Base-by-base conservation (phyloP, 2,113 vertebrate species). In the Chionomys nivalis region DNA sequence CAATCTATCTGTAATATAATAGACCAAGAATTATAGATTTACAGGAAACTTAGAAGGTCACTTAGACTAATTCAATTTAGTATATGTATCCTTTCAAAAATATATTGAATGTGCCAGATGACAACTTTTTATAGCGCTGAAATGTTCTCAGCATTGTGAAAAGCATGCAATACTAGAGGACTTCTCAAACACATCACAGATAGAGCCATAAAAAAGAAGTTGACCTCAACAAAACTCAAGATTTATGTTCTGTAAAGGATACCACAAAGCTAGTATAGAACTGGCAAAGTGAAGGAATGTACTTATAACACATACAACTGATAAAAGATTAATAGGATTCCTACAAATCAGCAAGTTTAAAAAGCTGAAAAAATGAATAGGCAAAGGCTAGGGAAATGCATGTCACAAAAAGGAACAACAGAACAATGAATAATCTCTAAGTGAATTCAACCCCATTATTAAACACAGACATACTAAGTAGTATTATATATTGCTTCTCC, bases 301-400 rank as follows among this genome's bases (percentile, higher is more conserved):
- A 93, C 91, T 81, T 75, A 49, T 31, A 94, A 86, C 58, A 86
- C 39, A 90, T 19, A 72, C 49, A 92, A 77, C 58, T 89, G 87
- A 87, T 83, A 87, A 90, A 96, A 96, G 31, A 83, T 78, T 79
- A 85, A 76, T 31, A 96, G 65, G 79, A 93, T 92, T 94, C 78
- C 70, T 73, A 86, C 44, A 93, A 85, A 82, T 87, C 58, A 87
- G 68, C 75, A 96, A 89, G 58, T 61, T 42, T 17, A 79, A 94
- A 92, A 10, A 7, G 49, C 4, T 89, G 21, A 83, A 85, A 85
- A 87, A 89, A 28, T 31, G 11, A 89, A 63, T 47, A 36, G 24
- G 77, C 17, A 89, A 73, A 87, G 13, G 3, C 49, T 26, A 97
- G 21, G 5, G 86, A 83, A 87, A 86, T 16, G 21, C 3, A 89